A percentile compares a stretch with the other conserved stretches of the same genome.
Conservation (phyloP, 2,797 vertebrate genomes). For the Myotis vivesi region DNA sequence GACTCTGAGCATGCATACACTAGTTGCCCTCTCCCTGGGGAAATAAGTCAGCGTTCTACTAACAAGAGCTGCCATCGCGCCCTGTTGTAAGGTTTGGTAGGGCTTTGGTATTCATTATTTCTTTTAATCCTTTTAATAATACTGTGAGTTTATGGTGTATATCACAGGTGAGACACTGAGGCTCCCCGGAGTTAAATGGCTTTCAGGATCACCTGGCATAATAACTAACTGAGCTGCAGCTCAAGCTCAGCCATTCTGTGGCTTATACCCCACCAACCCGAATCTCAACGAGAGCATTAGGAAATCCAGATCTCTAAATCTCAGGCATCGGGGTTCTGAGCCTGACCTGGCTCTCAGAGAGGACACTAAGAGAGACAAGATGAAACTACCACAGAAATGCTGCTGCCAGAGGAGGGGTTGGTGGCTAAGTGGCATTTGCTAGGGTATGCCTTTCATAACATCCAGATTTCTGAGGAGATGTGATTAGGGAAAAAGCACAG, state of each 20-base stretch:
- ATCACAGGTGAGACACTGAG: neutral
- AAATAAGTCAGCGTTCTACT: neutral
- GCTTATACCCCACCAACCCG: neutral
- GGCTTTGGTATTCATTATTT: neutral
- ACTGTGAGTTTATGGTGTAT: neutral
- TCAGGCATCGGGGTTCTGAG: neutral
- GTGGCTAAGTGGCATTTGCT: neutral
- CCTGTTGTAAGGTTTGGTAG: neutral
- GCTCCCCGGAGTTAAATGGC: neutral
- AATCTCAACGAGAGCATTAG: neutral
- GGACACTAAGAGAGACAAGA: neutral
- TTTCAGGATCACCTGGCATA: neutral
- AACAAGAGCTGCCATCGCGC: neutral
- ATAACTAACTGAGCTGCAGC: neutral
- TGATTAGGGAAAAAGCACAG: neutral
- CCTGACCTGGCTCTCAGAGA: neutral
- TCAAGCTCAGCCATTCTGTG: neutral
- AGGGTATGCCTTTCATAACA: neutral
- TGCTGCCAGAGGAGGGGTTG: fast-evolving
- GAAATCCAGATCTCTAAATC: neutral
- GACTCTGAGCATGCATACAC: neutral
- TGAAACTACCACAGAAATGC: fast-evolving
- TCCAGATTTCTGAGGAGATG: neutral
- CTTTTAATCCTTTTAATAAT: conserved; percentile 1
- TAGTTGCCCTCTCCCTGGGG: neutral